These are phyloP conservation scores for rabbit (Oryctolagus cuniculus) DNA, from an alignment of 2,113 vertebrate genomes.

Conservation along the genomic window mOryCun1.1 NC_091453.1:15308501-15309000, in stretches of 20 bases:
- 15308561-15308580: not conserved
- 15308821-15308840: not conserved
- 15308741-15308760: not conserved
- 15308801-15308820: not conserved
- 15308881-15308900: not conserved
- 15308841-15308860: constrained; percentile 22
- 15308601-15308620: not conserved
- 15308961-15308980: not conserved
- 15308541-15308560: not conserved
- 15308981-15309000: constrained; percentile 14
- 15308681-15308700: not conserved
- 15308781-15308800: not conserved
- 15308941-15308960: constrained; percentile 3
- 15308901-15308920: not conserved
- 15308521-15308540: not conserved
- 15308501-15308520: not conserved
- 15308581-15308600: not conserved
- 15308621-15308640: not conserved
- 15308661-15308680: constrained; percentile 1
- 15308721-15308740: not conserved
- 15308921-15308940: not conserved
- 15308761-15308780: constrained; percentile 15
- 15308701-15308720: constrained; percentile 11
- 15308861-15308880: constrained; percentile 41
- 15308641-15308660: not conserved